Percentiles rank a stretch among this genome's conserved stretches.
These are phyloP conservation scores for Epistrophe grossulariae DNA, from an alignment of 2,888 invertebrate species.

Conservation along the genomic window DNA sequence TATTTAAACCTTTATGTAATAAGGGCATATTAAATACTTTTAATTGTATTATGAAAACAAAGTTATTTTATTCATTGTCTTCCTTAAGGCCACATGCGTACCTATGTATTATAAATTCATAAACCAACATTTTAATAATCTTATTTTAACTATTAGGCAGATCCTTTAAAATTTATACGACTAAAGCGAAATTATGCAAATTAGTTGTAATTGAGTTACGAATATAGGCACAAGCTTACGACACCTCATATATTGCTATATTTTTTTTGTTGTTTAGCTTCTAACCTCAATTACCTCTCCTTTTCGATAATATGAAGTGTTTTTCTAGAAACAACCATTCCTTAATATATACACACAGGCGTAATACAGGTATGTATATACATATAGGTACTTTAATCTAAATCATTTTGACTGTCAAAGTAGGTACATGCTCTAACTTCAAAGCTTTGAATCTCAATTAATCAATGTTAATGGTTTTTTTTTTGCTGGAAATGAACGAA, in stretches of 20 bases:
- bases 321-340: neutral
- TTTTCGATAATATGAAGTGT: constrained; percentile 2
- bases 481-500: constrained; percentile 2
- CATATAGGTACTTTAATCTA: neutral
- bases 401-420: constrained; percentile 17
- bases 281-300: neutral
- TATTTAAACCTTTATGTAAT: neutral
- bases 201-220: constrained; percentile 21
- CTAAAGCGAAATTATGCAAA: constrained; percentile 8
- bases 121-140: neutral
- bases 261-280: neutral
- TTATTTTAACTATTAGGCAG: neutral
- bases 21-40: neutral
- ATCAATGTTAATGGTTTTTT: constrained; percentile 41
- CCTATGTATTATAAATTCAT: constrained; percentile 8
- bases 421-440: constrained; percentile 16
- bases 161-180: constrained; percentile 3
- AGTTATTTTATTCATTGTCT: neutral
- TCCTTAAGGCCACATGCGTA: neutral
- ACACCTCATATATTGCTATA: neutral
- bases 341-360: neutral
- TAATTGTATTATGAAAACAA: neutral
- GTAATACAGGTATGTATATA: neutral
- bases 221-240: neutral
- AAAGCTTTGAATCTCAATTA: constrained; percentile 40